A percentile compares a stretch with the other conserved stretches of the same genome.
Evolutionary conservation across 1,140 invertebrate genomes (phyloP).

Genomic region (Anthonomus grandis): DNA sequence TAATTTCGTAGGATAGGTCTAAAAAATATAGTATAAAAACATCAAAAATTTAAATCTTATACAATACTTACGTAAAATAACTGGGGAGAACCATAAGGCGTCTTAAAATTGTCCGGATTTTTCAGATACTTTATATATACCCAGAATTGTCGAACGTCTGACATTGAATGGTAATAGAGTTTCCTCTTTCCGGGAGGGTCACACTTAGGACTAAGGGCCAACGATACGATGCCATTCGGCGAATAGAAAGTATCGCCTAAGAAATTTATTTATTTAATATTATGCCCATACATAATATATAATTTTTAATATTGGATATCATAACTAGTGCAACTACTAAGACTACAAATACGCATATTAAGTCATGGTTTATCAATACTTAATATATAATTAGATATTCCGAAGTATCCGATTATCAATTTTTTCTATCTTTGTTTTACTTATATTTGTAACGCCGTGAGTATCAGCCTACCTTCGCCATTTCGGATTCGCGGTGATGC

Average conservation of each 20-base stretch:
- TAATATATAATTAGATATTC: no score
- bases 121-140: constrained; percentile 3
- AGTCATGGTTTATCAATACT: no score
- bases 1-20: background rate
- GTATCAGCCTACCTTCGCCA: no score
- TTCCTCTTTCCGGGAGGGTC: constrained; percentile 2
- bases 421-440: no score
- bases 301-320: no score
- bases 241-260: background rate
- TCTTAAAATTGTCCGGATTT: background rate
- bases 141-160: background rate
- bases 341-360: no score
- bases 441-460: no score
- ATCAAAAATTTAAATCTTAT: background rate
- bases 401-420: no score
- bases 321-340: no score
- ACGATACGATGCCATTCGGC: background rate
- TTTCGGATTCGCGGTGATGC: no score
- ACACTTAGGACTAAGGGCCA: background rate
- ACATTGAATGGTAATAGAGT: constrained; percentile 9
- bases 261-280: background rate
- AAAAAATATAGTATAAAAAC: background rate
- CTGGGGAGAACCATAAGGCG: constrained; percentile 1
- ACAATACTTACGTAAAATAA: constrained; percentile 3
- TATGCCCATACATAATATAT: background rate